phyloP scores from a whole-genome alignment of 2,113 vertebrate species.

The Onychostruthus taczanowskii region DNA sequence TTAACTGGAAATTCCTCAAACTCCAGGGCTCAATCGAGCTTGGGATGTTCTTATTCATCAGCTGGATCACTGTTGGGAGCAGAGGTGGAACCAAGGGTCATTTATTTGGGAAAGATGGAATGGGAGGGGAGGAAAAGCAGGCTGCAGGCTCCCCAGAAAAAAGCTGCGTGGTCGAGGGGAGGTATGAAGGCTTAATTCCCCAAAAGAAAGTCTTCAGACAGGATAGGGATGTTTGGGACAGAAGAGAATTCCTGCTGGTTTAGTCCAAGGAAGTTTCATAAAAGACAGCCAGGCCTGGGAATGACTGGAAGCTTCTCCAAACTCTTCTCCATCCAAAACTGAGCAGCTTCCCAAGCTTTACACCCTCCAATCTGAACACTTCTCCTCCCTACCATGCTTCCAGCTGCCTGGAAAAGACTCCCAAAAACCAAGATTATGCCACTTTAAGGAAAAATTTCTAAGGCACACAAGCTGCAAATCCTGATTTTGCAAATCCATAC shows the following conservation, averaged over 20 bases:
- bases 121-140: not conserved
- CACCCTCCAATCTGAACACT: not conserved
- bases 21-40: constrained; percentile 28
- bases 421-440: not conserved
- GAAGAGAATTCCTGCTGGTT: not conserved
- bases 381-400: not conserved
- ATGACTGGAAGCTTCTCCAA: not conserved
- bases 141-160: not conserved
- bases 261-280: not conserved
- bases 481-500: not conserved
- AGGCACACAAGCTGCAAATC: not conserved
- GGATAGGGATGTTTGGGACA: not conserved
- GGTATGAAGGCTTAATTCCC: not conserved
- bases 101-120: not conserved
- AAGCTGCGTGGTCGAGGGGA: not conserved
- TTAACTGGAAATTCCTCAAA: constrained; percentile 55
- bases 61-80: constrained; percentile 37
- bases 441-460: not conserved
- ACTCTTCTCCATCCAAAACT: not conserved
- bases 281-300: not conserved
- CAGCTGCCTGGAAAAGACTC: not conserved
- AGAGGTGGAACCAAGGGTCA: not conserved
- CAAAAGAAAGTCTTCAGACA: not conserved
- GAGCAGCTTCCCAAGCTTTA: not conserved
- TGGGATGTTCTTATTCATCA: constrained; percentile 52